Conservation (phyloP, 2,888 invertebrate species). For the Andrena marginata region DNA sequence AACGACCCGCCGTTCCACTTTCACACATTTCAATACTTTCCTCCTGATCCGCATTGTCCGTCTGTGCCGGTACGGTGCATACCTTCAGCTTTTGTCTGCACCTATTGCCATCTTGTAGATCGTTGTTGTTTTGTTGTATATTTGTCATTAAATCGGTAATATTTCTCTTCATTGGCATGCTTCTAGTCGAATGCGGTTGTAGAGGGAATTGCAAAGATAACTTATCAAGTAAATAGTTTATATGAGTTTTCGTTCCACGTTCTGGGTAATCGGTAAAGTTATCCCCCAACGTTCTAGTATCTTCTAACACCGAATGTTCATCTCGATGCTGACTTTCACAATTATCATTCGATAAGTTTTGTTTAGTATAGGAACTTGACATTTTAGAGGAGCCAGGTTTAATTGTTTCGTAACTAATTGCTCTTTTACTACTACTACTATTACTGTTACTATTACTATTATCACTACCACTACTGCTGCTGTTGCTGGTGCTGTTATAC, state of each 20-base stretch:
- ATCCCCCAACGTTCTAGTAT: constrained; percentile 19
- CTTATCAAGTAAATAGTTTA: constrained; percentile 80
- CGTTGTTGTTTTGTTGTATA: constrained; percentile 70
- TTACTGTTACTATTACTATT: no score
- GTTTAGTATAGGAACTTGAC: constrained; percentile 59
- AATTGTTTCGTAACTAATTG: constrained; percentile 58
- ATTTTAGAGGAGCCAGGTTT: constrained; percentile 70
- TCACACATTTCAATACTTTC: neutral
- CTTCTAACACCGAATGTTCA: constrained; percentile 23
- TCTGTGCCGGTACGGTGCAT: constrained; percentile 67
- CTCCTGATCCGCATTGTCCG: constrained; percentile 46
- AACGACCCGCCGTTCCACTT: neutral
- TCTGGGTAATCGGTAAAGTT: constrained; percentile 63
- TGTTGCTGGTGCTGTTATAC: neutral
- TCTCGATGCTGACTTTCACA: constrained; percentile 47
- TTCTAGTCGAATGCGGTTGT: constrained; percentile 68
- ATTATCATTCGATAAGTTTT: constrained; percentile 58
- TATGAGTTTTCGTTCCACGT: constrained; percentile 79
- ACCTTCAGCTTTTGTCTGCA: constrained; percentile 67
- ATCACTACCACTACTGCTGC: no score
- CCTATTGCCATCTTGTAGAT: constrained; percentile 67
- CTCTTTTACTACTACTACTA: constrained; percentile 37
- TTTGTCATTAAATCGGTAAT: constrained; percentile 76
- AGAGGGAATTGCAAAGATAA: constrained; percentile 75
- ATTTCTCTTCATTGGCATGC: constrained; percentile 54